A percentile compares a stretch with the other conserved stretches of the same genome.
phyloP scores from a whole-genome alignment of 2,888 invertebrate species.

The Amorpha juglandis region DNA sequence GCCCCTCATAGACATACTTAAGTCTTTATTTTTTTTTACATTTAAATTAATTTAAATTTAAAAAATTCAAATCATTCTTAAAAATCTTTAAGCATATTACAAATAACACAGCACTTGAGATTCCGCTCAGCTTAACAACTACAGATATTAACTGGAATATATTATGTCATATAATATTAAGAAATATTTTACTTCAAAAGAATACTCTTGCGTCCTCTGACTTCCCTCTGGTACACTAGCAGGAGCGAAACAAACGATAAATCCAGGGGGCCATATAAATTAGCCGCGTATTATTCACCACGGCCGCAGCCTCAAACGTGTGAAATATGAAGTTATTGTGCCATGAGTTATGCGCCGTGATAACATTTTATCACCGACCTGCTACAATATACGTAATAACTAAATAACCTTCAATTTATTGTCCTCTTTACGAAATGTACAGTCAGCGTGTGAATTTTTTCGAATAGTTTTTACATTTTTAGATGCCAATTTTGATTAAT shows the following conservation, averaged over 20 bases:
- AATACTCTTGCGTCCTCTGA: conserved; percentile 14
- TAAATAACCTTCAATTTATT: conserved; percentile 79
- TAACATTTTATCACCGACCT: conserved; percentile 27
- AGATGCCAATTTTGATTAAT: background rate
- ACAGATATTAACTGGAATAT: background rate
- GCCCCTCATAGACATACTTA: no score
- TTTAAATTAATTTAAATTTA: no score
- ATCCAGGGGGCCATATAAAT: conserved; percentile 25
- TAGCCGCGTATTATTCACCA: conserved; percentile 23
- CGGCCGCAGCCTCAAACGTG: conserved; percentile 25
- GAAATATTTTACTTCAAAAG: background rate
- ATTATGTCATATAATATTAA: background rate
- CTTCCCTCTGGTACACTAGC: no score
- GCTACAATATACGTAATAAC: conserved; percentile 58
- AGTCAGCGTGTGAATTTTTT: conserved; percentile 8
- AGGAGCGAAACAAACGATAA: conserved; percentile 14
- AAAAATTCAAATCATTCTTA: no score
- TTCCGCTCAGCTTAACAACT: no score
- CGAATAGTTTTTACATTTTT: background rate
- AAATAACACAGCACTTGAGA: no score
- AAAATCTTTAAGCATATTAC: no score
- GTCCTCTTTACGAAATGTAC: conserved; percentile 70
- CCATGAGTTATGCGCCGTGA: conserved; percentile 25
- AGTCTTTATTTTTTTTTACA: no score
- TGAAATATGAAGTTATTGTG: conserved; percentile 27